phyloP scores from a whole-genome alignment of 2,888 invertebrate species.

The Eretmocerus hayati region DNA sequence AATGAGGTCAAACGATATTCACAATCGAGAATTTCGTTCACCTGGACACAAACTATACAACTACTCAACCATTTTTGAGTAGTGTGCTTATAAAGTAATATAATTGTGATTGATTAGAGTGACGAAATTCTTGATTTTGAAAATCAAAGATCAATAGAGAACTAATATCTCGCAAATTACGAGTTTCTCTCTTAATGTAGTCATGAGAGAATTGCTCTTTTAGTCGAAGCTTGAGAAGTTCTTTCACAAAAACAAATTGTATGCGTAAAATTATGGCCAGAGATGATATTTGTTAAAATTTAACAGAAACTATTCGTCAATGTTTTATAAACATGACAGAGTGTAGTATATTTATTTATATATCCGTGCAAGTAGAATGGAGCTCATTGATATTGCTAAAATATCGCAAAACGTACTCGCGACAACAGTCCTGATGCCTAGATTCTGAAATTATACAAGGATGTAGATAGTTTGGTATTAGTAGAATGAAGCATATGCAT shows the following conservation, averaged over 20 bases:
- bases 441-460: no score
- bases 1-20: conserved; percentile 16
- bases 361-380: conserved; percentile 39
- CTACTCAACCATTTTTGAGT: no score
- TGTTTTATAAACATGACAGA: conserved; percentile 47
- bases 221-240: conserved; percentile 25
- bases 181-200: conserved; percentile 16
- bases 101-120: conserved; percentile 15
- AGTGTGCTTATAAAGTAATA: no score
- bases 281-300: conserved; percentile 43
- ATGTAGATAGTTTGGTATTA: no score
- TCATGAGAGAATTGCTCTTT: conserved; percentile 26
- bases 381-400: conserved; percentile 31
- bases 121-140: conserved; percentile 12
- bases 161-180: background rate
- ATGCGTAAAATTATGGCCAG: conserved; percentile 23
- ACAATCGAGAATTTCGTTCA: conserved; percentile 19
- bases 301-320: conserved; percentile 44
- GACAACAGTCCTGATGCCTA: no score
- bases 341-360: conserved; percentile 43
- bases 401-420: no score
- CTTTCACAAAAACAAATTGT: conserved; percentile 34
- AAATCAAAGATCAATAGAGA: conserved; percentile 6
- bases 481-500: conserved; percentile 18
- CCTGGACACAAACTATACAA: conserved; percentile 12